Conservation (phyloP, 2,797 vertebrate genomes). For the Columba guinea region DNA sequence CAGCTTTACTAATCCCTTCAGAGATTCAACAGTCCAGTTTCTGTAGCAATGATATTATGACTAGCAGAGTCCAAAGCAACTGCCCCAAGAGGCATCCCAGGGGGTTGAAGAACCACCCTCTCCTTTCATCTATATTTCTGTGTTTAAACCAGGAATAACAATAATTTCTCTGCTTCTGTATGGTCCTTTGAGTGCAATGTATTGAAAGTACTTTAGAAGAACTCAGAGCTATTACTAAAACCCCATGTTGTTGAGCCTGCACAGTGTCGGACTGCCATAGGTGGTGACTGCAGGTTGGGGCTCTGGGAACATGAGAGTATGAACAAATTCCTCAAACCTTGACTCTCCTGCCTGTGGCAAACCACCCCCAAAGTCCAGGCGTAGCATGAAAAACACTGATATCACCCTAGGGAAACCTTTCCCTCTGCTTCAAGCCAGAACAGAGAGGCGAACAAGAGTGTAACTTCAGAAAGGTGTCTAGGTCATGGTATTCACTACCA, state of each 20-base stretch:
- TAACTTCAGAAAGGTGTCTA: neutral
- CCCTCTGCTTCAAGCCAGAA: neutral
- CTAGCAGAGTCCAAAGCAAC: neutral
- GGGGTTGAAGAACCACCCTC: neutral
- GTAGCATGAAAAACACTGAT: neutral
- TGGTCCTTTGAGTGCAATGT: neutral
- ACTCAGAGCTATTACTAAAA: neutral
- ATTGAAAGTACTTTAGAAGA: neutral
- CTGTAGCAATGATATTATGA: neutral
- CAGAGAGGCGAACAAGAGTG: neutral
- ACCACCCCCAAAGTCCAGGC: neutral
- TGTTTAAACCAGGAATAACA: neutral
- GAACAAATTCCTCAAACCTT: neutral
- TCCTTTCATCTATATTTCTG: neutral
- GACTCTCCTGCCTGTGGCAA: neutral
- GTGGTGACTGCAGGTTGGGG: neutral
- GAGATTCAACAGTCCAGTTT: neutral
- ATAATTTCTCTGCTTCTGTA: neutral
- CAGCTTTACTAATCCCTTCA: neutral
- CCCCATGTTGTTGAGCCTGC: rapidly evolving
- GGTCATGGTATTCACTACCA: neutral
- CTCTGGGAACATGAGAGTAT: neutral
- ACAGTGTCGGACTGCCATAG: rapidly evolving
- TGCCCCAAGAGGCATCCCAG: neutral
- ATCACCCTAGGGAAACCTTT: neutral